Percentiles rank a stretch among this genome's conserved stretches.
Conservation (phyloP, 2,113 vertebrate species). For the Paratilapia polleni region DNA sequence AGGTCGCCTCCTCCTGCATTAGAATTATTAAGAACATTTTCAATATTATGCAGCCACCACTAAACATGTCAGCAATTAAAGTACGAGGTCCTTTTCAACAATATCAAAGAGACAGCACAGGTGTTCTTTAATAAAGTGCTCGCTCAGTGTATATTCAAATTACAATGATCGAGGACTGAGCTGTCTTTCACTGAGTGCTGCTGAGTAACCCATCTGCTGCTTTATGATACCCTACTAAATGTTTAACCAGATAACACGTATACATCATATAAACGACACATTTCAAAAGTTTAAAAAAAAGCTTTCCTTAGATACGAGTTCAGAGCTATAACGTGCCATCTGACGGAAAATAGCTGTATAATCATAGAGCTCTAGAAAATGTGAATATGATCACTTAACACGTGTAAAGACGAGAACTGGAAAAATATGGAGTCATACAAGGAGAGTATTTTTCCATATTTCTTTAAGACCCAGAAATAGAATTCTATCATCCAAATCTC, state of each 20-base stretch:
- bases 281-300: background rate
- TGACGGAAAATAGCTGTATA: background rate
- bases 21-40: background rate
- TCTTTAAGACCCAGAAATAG: background rate
- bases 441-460: constrained; percentile 12
- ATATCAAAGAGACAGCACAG: background rate
- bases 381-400: too few relatives aligned
- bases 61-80: background rate
- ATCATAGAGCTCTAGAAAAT: background rate
- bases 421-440: background rate
- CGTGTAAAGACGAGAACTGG: background rate
- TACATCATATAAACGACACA: background rate
- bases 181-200: background rate
- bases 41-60: background rate
- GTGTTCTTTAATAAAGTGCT: background rate
- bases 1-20: background rate
- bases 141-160: background rate
- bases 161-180: background rate
- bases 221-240: background rate
- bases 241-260: background rate
- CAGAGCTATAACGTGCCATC: background rate
- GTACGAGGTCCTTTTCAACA: background rate
- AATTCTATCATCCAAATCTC: background rate
- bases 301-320: background rate
- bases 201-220: background rate